Conservation (phyloP, 2,888 invertebrate species). For the Cephus spinipes region DNA sequence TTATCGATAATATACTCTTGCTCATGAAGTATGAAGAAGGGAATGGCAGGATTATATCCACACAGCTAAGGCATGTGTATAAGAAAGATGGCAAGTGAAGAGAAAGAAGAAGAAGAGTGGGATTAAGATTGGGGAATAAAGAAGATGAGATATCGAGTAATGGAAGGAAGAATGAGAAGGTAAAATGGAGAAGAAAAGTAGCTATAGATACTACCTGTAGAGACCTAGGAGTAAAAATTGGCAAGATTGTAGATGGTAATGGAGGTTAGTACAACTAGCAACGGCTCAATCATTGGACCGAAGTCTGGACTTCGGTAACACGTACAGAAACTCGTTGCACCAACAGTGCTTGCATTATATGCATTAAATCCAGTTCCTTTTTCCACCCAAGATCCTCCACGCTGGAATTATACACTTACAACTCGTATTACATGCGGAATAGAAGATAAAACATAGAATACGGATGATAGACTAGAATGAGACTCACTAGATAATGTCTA, state of each 20-base stretch:
- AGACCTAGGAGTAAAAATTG: background rate
- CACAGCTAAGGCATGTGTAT: background rate
- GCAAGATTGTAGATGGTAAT: background rate
- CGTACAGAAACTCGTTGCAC: background rate
- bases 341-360: background rate
- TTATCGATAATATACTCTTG: slow-evolving; percentile 15
- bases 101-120: background rate
- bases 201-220: background rate
- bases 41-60: background rate
- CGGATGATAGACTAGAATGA: background rate
- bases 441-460: background rate
- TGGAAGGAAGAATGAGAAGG: background rate
- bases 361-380: background rate
- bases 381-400: background rate
- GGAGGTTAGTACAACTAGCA: background rate
- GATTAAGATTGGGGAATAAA: slow-evolving; percentile 16
- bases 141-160: background rate
- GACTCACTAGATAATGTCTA: background rate
- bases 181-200: background rate
- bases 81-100: background rate
- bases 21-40: background rate
- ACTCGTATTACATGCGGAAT: background rate
- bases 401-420: background rate
- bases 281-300: background rate
- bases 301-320: background rate